These are phyloP conservation scores for Copidosoma floridanum DNA, from an alignment of 1,140 invertebrate genomes.

Conservation along the genomic window DNA sequence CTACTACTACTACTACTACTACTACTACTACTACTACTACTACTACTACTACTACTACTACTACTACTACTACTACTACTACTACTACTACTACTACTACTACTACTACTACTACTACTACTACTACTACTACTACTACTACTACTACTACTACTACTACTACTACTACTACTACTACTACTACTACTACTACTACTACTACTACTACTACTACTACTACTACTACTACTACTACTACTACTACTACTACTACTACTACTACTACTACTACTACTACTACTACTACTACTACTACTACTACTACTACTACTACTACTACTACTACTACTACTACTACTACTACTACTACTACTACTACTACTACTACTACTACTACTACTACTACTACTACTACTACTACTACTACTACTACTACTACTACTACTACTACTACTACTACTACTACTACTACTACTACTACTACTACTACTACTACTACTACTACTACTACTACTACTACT, in stretches of 20 bases:
- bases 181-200: not conserved
- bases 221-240: not conserved
- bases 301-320: not conserved
- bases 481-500: not conserved
- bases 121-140: not conserved
- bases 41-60: not conserved
- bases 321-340: not conserved
- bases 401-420: not conserved
- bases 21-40: not conserved
- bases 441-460: not conserved
- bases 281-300: not conserved
- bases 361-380: not conserved
- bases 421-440: not conserved
- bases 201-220: not conserved
- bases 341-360: not conserved
- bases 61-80: not conserved
- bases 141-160: not conserved
- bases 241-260: not conserved
- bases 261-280: not conserved
- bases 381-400: not conserved
- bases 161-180: not conserved
- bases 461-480: not conserved
- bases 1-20: not conserved
- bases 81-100: not conserved
- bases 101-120: not conserved